Evolutionary conservation across 2,113 vertebrate species (phyloP).

Genomic region (Gobio gobio): DNA sequence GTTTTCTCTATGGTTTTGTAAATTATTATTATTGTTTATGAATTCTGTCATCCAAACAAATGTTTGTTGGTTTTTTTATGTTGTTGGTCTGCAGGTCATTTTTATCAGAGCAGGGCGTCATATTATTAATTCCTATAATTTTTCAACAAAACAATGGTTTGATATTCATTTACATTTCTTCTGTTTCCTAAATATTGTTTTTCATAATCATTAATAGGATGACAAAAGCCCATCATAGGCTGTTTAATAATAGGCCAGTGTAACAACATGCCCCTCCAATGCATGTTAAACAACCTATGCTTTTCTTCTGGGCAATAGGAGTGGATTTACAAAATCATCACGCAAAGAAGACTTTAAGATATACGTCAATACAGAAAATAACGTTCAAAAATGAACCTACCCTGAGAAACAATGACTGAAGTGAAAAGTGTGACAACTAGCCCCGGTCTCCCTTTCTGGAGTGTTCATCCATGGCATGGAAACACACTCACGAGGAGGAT

Average conservation of each 20-base stretch:
- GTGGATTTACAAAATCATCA: background rate
- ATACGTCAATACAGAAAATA: background rate
- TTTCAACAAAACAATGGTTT: no score
- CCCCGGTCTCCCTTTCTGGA: background rate
- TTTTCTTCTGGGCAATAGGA: background rate
- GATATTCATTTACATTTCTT: background rate
- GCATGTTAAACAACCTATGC: background rate
- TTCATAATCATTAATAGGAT: background rate
- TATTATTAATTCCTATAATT: no score
- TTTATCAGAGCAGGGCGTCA: no score
- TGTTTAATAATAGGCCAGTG: background rate
- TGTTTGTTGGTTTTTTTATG: no score
- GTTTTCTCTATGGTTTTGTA: no score
- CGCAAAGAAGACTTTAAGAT: background rate
- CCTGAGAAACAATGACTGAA: background rate
- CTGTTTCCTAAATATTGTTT: background rate
- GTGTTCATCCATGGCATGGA: background rate
- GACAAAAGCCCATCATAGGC: background rate
- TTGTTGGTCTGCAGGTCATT: no score
- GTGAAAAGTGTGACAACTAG: background rate
- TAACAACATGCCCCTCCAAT: background rate
- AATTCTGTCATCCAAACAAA: no score
- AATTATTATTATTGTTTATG: no score
- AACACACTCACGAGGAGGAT: conserved; percentile 13
- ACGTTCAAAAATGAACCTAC: background rate